Evolutionary conservation across 2,113 vertebrate species (phyloP).

Genomic region (Podarcis muralis): DNA sequence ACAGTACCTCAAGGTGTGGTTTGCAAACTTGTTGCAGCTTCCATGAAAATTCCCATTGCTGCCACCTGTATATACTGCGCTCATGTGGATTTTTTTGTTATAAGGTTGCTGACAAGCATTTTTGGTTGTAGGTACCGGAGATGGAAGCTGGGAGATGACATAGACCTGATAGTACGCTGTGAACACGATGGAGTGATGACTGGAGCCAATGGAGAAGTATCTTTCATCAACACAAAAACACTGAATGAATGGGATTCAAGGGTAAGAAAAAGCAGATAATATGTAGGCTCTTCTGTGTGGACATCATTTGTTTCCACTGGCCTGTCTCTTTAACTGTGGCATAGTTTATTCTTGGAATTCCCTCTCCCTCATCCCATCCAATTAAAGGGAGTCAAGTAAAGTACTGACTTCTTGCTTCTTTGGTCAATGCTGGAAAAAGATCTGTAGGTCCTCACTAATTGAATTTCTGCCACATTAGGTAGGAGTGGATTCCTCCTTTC

Average conservation of each 20-base stretch:
- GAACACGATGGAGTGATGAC: constrained; percentile 98
- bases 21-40: rapidly evolving
- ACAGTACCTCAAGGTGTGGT: too few relatives aligned
- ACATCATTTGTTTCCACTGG: background rate
- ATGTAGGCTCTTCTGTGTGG: background rate
- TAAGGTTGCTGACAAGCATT: background rate
- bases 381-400: background rate
- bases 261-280: constrained; percentile 75
- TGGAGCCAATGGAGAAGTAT: constrained; percentile 95
- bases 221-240: constrained; percentile 97
- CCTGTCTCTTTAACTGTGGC: rapidly evolving
- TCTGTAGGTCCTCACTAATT: rapidly evolving
- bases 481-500: constrained; percentile 22
- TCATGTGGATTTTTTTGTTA: background rate
- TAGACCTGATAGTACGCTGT: constrained; percentile 96
- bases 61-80: background rate
- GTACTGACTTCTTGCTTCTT: rapidly evolving
- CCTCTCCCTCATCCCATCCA: rapidly evolving
- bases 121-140: constrained; percentile 86
- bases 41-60: background rate
- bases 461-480: background rate
- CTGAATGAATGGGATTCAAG: constrained; percentile 99
- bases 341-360: rapidly evolving
- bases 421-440: rapidly evolving
- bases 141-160: constrained; percentile 98